These are phyloP conservation scores for Bettongia penicillata DNA, from an alignment of 2,113 vertebrate species.

Conservation along the genomic window DNA sequence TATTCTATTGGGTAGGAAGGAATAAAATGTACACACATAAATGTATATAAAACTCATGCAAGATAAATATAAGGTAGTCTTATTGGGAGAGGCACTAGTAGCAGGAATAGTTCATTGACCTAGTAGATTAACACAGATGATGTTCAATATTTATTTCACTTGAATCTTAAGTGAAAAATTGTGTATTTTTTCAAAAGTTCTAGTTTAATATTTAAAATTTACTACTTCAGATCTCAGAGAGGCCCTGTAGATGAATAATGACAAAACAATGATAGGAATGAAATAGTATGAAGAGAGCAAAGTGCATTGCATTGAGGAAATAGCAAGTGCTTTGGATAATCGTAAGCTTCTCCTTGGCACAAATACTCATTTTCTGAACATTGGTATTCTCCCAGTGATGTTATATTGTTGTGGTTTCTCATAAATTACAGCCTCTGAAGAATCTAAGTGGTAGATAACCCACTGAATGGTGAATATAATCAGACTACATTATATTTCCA, in stretches of 20 bases:
- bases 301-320: background rate
- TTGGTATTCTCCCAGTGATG: background rate
- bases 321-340: background rate
- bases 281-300: background rate
- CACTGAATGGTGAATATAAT: background rate
- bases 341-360: background rate
- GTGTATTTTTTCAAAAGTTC: background rate
- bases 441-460: background rate
- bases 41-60: background rate
- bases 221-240: background rate
- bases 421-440: background rate
- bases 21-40: background rate
- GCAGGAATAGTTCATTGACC: background rate
- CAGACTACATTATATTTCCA: background rate
- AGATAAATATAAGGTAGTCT: background rate
- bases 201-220: background rate
- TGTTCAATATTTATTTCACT: background rate
- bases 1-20: background rate
- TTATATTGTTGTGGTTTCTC: background rate
- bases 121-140: background rate
- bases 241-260: background rate
- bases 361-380: background rate
- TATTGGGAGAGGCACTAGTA: background rate
- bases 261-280: background rate
- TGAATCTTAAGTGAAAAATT: background rate